These are phyloP conservation scores for Heterodera filipjevi DNA, from an alignment of 2,888 invertebrate species.

Conservation along the genomic window DNA sequence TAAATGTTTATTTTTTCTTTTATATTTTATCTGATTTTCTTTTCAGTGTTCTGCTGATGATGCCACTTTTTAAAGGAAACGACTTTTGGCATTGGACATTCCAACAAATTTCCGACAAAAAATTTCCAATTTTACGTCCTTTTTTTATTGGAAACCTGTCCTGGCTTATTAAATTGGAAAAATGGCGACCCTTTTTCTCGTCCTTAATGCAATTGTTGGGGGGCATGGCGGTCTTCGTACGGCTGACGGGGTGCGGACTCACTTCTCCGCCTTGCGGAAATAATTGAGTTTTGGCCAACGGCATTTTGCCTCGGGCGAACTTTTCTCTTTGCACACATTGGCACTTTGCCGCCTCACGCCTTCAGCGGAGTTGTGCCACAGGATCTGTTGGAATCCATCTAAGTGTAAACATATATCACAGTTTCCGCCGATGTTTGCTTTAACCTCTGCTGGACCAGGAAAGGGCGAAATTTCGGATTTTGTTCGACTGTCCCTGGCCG, in stretches of 20 bases:
- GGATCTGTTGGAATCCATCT: too few species aligned
- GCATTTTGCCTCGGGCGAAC: not conserved
- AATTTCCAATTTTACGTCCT: too few species aligned
- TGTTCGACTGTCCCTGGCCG: not conserved
- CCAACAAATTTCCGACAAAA: too few species aligned
- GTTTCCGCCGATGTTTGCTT: too few species aligned
- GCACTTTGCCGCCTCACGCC: not conserved
- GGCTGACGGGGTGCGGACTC: not conserved
- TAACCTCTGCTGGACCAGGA: not conserved
- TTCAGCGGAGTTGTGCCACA: too few species aligned
- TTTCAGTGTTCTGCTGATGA: too few species aligned
- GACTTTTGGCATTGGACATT: too few species aligned
- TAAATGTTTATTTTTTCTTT: too few species aligned
- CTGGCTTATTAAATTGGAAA: not conserved
- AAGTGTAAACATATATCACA: too few species aligned
- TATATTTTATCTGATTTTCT: too few species aligned
- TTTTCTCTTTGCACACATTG: not conserved
- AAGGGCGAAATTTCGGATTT: not conserved
- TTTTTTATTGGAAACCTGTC: not conserved
- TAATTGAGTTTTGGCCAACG: constrained; percentile 12
- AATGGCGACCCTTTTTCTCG: not conserved
- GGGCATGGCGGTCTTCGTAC: too few species aligned
- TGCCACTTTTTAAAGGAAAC: too few species aligned
- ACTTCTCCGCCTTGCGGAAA: constrained; percentile 3
- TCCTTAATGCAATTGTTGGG: not conserved